Base-by-base conservation (phyloP, 2,113 vertebrate species). In the Gavialis gangeticus region DNA sequence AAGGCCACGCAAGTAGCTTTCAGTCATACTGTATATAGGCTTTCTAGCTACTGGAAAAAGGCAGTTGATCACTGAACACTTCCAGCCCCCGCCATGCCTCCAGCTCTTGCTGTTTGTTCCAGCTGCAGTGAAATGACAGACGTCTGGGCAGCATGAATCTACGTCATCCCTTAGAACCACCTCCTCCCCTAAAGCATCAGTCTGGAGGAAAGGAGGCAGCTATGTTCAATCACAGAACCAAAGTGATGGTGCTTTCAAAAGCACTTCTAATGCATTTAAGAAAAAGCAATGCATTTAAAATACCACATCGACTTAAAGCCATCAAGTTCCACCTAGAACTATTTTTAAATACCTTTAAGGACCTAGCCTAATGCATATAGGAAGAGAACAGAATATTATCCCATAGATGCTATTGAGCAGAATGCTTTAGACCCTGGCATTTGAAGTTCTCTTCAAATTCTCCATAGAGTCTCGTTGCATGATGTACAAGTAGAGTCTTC, bases 391-490 rank as follows among this genome's bases (percentile, higher is more conserved):
- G 9, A 82, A 89, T 34, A 27, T 66, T 15, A 3, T 54, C 77
- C 82, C 85, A 69, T 4, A 4, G 17, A 27, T 2, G 67, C 75
- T 64, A 19, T 28, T 1, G 63, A 75, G 85, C 58, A 2, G 89
- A 24, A 58, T 63, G 88, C 75, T 82, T 63, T 13, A 13, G 6
- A 10, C 67, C 28, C 75, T 30, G 25, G 54, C 18, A 0, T 46
- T 5, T 4, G 69, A 60, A 30, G 55, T 24, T 27, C 71, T 54
- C 64, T 81, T 62, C 71, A 14, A 4, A 5, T 18, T 3, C 46
- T 18, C 46, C 67, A 13, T 3, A 16, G n/a, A 0, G 5, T 15
- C 55, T 54, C 10, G 14, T 27, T 1, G 4, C 3, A 11, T 0
- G 4, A 10, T 2, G 85, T 1, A 17, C 12, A 6, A 19, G 18